Percentiles rank a stretch among this genome's conserved stretches.
Conservation (phyloP, 2,113 vertebrate genomes). For the Grammomys dolichurus region DNA sequence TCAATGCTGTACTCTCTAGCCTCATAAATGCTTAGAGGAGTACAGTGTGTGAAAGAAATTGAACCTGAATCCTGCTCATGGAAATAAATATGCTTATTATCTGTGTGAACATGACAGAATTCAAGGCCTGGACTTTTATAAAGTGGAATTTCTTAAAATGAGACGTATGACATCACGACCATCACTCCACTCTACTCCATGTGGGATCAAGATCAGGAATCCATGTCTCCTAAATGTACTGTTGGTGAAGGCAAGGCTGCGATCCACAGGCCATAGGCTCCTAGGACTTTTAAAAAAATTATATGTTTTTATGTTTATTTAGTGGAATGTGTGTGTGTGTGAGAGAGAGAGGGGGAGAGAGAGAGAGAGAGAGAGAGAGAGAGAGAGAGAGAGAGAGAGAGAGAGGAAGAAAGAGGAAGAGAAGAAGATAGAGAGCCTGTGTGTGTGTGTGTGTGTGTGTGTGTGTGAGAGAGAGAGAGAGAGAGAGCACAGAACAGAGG, state of each 20-base stretch:
- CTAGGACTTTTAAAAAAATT: background rate
- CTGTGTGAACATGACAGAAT: background rate
- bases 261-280: background rate
- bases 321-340: background rate
- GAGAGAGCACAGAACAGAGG: too few relatives aligned
- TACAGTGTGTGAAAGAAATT: background rate
- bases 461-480: background rate
- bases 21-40: slow-evolving; percentile 21
- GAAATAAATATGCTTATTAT: slow-evolving; percentile 24
- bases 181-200: background rate
- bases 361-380: too few relatives aligned
- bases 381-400: too few relatives aligned
- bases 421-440: too few relatives aligned
- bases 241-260: background rate
- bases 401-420: too few relatives aligned
- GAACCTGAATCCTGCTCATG: background rate
- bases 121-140: slow-evolving; percentile 33
- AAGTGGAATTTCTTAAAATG: background rate
- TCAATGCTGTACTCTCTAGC: slow-evolving; percentile 21
- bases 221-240: background rate
- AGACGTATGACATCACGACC: background rate
- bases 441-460: background rate
- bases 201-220: background rate
- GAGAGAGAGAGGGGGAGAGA: background rate
- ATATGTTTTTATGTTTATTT: background rate